These are phyloP conservation scores for Lepus europaeus DNA, from an alignment of 2,113 vertebrate species.

Conservation along the genomic window DNA sequence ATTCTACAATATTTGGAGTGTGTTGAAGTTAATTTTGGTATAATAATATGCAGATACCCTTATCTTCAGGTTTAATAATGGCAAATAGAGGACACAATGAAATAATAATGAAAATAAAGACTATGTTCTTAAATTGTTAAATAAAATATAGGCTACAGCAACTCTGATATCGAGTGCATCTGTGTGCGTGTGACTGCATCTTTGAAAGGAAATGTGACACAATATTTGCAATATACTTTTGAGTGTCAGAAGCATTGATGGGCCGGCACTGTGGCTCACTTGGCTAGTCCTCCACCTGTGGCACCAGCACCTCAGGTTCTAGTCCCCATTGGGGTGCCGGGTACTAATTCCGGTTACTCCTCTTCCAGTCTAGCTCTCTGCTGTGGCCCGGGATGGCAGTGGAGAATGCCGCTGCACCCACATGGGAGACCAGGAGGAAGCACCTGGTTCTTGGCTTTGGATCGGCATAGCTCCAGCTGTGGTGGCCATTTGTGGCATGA, in stretches of 20 bases:
- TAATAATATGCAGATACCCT: not conserved
- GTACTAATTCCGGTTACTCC: too few species aligned
- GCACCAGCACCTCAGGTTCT: too few species aligned
- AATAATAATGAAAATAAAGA: not conserved
- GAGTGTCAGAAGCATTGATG: not conserved
- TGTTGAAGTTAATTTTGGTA: not conserved
- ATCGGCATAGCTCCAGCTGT: too few species aligned
- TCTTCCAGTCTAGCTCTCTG: too few species aligned
- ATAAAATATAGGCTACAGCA: not conserved
- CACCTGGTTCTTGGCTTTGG: too few species aligned
- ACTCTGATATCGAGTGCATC: not conserved
- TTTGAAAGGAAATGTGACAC: not conserved
- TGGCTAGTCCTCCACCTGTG: too few species aligned
- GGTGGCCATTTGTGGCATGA: too few species aligned
- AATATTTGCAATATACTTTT: not conserved
- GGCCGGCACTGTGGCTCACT: too few species aligned
- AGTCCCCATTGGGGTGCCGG: too few species aligned
- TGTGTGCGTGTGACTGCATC: not conserved
- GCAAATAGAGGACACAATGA: not conserved
- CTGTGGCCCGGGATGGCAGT: too few species aligned
- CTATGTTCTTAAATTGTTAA: not conserved
- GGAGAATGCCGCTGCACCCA: too few species aligned
- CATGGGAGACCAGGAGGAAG: too few species aligned
- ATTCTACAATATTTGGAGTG: not conserved
- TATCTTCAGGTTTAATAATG: not conserved